Base-by-base conservation (phyloP, 2,888 invertebrate species). In the Cephus runcator region DNA sequence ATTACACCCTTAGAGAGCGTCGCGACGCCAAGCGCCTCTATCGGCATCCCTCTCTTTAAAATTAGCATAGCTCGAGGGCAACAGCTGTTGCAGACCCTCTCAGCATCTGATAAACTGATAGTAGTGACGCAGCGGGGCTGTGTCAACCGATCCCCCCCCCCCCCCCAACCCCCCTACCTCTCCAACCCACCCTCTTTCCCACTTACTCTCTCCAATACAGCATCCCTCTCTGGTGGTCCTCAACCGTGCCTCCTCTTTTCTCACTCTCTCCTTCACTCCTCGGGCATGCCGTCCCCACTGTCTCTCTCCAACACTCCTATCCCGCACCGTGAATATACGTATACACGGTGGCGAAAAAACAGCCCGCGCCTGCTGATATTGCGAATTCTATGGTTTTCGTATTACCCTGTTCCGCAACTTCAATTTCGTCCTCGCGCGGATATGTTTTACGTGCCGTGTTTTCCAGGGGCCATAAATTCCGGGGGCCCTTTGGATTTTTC, bases 51-150 rank as follows among this genome's bases (percentile, higher is more conserved):
- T 81, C 80, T 77, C 82, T 82, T 82, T 81, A 82, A 89, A 90
- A 91, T 91, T 91, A 90, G 88, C 90, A 90, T 91, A 90, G 83
- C 86, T 82, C 79, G 81, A 82, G 74, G 84, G 89, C 84, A 90
- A 89, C 91, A 91, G 90, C 90, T 90, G 91, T 87, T 86, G 82
- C 85, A 40, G 35, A 31, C 85, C 83, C 82, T 79, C 81, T 76
- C 84, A 81, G 85, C 84, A 86, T 87, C 88, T 88, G 91, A 91
- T 91, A 90, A 91, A 89, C 91, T 88, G 90, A 90, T 89, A 91
- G 88, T 83, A 87, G 87, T 81, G 85, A 88, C 88, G 86, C 84
- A 81, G 80, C 81, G 74, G 81, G 68, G 76, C 76, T 76, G 75
- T 77, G 74, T 35, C 71, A 68, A 40, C 73, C 79, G 75, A 75